Evolutionary conservation across 2,888 invertebrate genomes (phyloP).

Genomic region (Nomada fucata): DNA sequence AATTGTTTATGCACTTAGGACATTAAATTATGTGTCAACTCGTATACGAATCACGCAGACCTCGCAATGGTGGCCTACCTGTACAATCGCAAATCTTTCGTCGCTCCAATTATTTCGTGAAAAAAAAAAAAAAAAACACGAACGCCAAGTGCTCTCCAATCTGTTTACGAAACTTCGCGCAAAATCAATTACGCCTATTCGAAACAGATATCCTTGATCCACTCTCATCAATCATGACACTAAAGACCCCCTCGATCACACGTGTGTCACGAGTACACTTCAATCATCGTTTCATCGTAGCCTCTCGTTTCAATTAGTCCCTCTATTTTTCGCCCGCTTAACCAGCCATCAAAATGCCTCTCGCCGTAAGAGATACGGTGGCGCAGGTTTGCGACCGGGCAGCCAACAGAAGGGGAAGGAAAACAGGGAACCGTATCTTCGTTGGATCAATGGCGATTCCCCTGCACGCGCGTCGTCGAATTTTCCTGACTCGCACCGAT

Average conservation of each 20-base stretch:
- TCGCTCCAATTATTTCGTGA: too few species aligned
- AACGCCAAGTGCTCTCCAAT: too few species aligned
- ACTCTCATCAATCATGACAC: neutral
- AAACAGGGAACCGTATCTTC: conserved; percentile 4
- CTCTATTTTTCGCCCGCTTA: conserved; percentile 13
- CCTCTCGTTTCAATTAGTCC: conserved; percentile 6
- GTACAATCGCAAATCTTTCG: too few species aligned
- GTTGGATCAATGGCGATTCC: conserved; percentile 37
- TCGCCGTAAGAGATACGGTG: neutral
- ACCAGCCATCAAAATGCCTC: neutral
- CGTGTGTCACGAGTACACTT: conserved; percentile 1
- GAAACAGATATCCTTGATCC: neutral
- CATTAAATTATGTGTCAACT: too few species aligned
- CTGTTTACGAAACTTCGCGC: too few species aligned
- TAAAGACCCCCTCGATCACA: neutral
- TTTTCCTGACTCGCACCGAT: conserved; percentile 44
- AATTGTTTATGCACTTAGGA: too few species aligned
- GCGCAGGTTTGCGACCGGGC: neutral
- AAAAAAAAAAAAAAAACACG: too few species aligned
- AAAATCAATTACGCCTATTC: too few species aligned
- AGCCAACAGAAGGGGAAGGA: neutral
- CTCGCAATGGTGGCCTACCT: too few species aligned
- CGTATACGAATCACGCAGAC: too few species aligned
- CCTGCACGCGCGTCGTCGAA: conserved; percentile 44
- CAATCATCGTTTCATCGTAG: conserved; percentile 12